Percentiles rank a stretch among this genome's conserved stretches.
Evolutionary conservation across 2,888 invertebrate genomes (phyloP).

Genomic region (Saturnia japonica): DNA sequence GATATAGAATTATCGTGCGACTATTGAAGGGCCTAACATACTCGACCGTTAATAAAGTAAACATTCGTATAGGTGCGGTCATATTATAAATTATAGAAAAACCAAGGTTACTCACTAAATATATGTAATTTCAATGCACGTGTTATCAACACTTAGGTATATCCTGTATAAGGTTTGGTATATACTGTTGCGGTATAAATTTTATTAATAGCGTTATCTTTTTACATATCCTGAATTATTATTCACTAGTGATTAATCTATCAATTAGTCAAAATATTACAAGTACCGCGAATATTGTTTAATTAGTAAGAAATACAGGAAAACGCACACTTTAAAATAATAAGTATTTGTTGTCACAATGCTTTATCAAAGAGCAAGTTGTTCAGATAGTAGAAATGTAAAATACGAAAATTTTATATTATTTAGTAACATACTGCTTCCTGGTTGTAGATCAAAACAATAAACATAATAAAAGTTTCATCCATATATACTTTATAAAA

Average conservation of each 20-base stretch:
- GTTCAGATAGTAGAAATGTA: too few relatives aligned
- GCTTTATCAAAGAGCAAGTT: background rate
- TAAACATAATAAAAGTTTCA: too few relatives aligned
- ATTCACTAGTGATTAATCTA: conserved; percentile 36
- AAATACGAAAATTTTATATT: too few relatives aligned
- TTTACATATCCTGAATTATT: conserved; percentile 60
- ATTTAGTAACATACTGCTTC: background rate
- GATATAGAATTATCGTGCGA: conserved; percentile 27
- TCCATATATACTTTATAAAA: too few relatives aligned
- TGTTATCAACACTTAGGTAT: conserved; percentile 44
- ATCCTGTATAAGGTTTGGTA: conserved; percentile 51
- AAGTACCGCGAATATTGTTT: background rate
- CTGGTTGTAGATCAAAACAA: too few relatives aligned
- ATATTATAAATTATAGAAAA: conserved; percentile 40
- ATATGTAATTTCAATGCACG: conserved; percentile 40
- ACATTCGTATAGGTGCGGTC: conserved; percentile 55
- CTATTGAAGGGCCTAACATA: conserved; percentile 54
- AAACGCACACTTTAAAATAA: too few relatives aligned
- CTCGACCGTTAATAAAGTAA: conserved; percentile 63
- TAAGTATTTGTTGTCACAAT: background rate
- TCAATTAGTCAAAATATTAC: background rate
- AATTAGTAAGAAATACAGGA: background rate
- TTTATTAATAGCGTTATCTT: conserved; percentile 45
- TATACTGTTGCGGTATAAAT: conserved; percentile 44
- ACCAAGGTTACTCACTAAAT: conserved; percentile 37